These are phyloP conservation scores for Coranthus polyacanthus DNA, from an alignment of 2,797 vertebrate genomes.

Conservation along the genomic window DNA sequence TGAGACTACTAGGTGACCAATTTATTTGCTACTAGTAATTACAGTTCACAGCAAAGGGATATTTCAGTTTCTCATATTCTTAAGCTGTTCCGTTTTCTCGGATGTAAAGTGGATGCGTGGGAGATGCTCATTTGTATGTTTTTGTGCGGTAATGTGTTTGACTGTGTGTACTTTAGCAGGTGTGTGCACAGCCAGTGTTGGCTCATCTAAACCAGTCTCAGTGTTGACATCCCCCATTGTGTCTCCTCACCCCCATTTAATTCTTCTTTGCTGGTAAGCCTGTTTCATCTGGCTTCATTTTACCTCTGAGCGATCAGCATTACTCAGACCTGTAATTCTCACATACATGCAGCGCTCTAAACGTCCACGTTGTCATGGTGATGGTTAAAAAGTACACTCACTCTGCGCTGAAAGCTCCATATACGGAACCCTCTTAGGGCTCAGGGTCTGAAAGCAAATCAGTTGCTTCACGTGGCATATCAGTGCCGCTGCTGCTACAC, in stretches of 20 bases:
- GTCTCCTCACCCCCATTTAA: slow-evolving; percentile 27
- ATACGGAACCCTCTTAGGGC: background rate
- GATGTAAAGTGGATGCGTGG: background rate
- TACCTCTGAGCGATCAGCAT: slow-evolving; percentile 21
- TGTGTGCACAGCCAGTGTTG: background rate
- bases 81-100: background rate
- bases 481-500: slow-evolving; percentile 24
- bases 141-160: background rate
- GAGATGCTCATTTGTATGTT: background rate
- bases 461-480: slow-evolving; percentile 28
- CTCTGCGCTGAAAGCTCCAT: slow-evolving; percentile 24
- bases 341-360: slow-evolving; percentile 12
- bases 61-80: slow-evolving; percentile 6
- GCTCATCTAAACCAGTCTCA: background rate
- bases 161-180: slow-evolving; percentile 1
- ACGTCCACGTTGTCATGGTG: slow-evolving; percentile 68
- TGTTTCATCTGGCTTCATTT: slow-evolving; percentile 34
- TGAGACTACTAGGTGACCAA: slow-evolving; percentile 14
- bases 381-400: slow-evolving; percentile 61
- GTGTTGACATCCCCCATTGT: background rate
- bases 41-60: slow-evolving; percentile 9
- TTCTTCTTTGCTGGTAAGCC: slow-evolving; percentile 30
- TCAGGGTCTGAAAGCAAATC: slow-evolving; percentile 26
- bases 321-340: slow-evolving; percentile 56
- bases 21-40: slow-evolving; percentile 24